Evolutionary conservation across 2,113 vertebrate species (phyloP), one percentile per base, ranked within the genome.

Genomic region (Pomatostomus ruficeps): DNA sequence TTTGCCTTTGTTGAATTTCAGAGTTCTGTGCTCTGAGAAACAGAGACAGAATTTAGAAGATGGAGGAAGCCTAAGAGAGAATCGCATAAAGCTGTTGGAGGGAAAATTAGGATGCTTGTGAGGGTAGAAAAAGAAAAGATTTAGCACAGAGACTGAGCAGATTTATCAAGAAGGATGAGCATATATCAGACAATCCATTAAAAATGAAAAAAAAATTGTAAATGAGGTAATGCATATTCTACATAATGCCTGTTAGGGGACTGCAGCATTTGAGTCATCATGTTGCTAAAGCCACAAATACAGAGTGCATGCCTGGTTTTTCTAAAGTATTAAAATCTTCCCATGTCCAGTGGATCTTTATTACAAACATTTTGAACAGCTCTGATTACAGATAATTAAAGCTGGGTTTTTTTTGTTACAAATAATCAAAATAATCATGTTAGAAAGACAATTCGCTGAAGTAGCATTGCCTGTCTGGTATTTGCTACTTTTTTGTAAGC

Each of bases 361-460:
- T 93, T 94, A 72, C 25, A 88, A 90, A 75, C 31, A 75, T 81
- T 95, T 88, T 90, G 28, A 87, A 67, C 57, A 81, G 28, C 58
- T 97, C 74, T 93, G 86, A 95, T 92, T 95, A 78, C 42, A 83
- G 54, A 65, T 92, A 95, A 95, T 94, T 94, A 61, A 61, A 85
- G 25, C 13, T 57, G 13, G 0, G 5, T 0, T 90, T 92, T 94
- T 80, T 86, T 61, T 8, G 91, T 89, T 88, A 73, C 59, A 75
- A 59, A 84, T 70, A 84, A 91, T 76, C 38, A 82, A 94, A 81
- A 61, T 89, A 93, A 91, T 70, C 12, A 1, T 61, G 43, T 77
- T 77, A 94, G 29, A 78, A 86, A 38, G 59, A 71, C 52, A 49
- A 12, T 94, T 93, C 80, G 91, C 63, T 62, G 51, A 93, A 93